Base-by-base conservation (phyloP, 2,113 vertebrate species). In the Rousettus leschenaultii region DNA sequence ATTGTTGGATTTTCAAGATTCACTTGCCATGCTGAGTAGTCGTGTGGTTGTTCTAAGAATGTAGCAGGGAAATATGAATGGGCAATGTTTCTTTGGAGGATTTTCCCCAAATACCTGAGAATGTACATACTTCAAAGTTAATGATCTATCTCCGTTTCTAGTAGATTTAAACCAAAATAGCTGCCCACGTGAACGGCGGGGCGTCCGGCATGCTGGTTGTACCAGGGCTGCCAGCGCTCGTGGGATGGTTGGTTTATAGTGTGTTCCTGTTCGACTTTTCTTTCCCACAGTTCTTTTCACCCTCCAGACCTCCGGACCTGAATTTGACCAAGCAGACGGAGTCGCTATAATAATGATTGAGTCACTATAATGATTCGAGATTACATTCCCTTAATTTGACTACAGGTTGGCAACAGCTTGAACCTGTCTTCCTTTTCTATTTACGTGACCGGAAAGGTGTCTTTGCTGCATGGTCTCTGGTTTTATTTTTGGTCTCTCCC, bases 151-250 rank as follows among this genome's bases (percentile, higher is more conserved):
- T 80, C 74, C 51, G 16, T 40, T n/a, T 38, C 35, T 83, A 28
- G 70, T 71, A 65, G 33, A 73, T 93, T 66, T 92, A 83, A 94
- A 75, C 26, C 43, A 45, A 86, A 57, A 68, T 73, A 30, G 22
- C 61, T 68, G 24, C 15, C 45, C 53, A 18, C 21, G 13, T 43
- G 55, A 90, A 79, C 3, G 48, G 15, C 28, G 26, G 24, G 13
- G 51, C 15, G 14, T 68, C n/a, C 14, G n/a, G 45, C 1, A 0
- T n/a, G 12, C 0, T n/a, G 26, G 26, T 78, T 61, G 38, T 35
- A 8, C 33, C 9, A 1, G 22, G 26, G 33, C 10, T 30, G 2
- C 38, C 30, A 8, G 22, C 3, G 5, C 8, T 13, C 10, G 2
- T 0, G 11, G 5, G 6, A 18, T n/a, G 30, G 2, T 2, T 63